These are phyloP conservation scores for Escarpia spicata DNA, from an alignment of 2,888 invertebrate genomes.

Conservation along the genomic window DNA sequence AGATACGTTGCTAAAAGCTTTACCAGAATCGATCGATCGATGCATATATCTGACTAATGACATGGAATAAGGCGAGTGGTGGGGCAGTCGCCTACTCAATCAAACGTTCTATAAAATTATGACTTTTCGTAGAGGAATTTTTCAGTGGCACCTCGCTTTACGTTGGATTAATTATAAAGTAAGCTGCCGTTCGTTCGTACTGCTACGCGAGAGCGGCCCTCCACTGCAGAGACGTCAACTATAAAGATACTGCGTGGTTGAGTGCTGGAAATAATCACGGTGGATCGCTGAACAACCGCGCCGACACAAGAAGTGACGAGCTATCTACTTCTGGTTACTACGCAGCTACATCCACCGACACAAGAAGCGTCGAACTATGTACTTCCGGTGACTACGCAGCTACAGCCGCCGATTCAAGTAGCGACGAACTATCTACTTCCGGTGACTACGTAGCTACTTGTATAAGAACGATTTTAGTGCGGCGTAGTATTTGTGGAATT, in stretches of 20 bases:
- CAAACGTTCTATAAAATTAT: neutral
- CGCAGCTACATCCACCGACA: too few species aligned
- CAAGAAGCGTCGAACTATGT: too few species aligned
- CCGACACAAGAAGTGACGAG: too few species aligned
- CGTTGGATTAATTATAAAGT: neutral
- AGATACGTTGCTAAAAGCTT: neutral
- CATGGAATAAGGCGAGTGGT: neutral
- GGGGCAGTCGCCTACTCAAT: neutral
- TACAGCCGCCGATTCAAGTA: too few species aligned
- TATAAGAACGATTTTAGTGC: neutral
- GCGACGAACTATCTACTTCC: neutral
- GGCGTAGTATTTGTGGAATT: neutral
- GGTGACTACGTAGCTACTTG: neutral
- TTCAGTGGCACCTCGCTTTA: neutral
- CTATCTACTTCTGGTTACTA: too few species aligned
- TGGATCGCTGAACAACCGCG: neutral
- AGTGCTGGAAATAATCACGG: neutral
- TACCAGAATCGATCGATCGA: neutral
- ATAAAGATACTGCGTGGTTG: neutral
- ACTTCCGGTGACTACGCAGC: too few species aligned
- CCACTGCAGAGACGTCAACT: neutral
- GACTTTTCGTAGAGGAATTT: neutral
- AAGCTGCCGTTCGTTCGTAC: neutral
- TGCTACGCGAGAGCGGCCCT: neutral
- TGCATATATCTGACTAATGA: neutral